Evolutionary conservation across 1,140 invertebrate species (phyloP).

Genomic region (Notospermus geniculatus): DNA sequence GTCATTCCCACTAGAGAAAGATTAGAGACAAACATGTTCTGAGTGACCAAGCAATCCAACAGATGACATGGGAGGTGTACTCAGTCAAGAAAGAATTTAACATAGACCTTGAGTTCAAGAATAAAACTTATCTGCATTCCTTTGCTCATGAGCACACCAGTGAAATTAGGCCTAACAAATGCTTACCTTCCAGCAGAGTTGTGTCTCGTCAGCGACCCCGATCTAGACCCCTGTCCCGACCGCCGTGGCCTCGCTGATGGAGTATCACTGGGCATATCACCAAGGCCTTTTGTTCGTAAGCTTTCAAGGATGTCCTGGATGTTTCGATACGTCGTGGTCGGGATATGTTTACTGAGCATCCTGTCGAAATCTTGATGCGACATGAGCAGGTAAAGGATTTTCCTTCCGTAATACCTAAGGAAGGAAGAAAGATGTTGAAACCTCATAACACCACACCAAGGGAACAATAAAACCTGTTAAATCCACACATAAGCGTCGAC

Average conservation of each 20-base stretch:
- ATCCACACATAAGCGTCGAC: too few species aligned
- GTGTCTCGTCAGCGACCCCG: conserved; percentile 41
- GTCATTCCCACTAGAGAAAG: conserved; percentile 9
- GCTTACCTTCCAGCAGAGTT: conserved; percentile 45
- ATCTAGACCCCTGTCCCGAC: conserved; percentile 43
- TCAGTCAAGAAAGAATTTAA: too few species aligned
- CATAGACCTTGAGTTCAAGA: too few species aligned
- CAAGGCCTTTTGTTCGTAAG: conserved; percentile 57
- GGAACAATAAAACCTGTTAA: too few species aligned
- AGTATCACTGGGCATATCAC: conserved; percentile 48
- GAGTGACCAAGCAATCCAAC: too few species aligned
- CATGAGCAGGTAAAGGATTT: conserved; percentile 64
- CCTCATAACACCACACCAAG: too few species aligned
- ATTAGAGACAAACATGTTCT: background rate
- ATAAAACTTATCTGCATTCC: too few species aligned
- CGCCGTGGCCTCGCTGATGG: conserved; percentile 43
- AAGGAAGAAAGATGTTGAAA: conserved; percentile 24
- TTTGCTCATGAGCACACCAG: background rate
- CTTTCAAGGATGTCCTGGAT: conserved; percentile 68
- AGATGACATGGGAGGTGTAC: too few species aligned
- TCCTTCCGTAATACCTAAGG: conserved; percentile 67
- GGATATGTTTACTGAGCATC: conserved; percentile 66
- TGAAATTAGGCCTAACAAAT: background rate
- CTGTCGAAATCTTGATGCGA: conserved; percentile 65
- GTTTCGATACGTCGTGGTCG: conserved; percentile 64